Conservation (phyloP, 2,888 invertebrate genomes). For the Oxycera nigricornis region DNA sequence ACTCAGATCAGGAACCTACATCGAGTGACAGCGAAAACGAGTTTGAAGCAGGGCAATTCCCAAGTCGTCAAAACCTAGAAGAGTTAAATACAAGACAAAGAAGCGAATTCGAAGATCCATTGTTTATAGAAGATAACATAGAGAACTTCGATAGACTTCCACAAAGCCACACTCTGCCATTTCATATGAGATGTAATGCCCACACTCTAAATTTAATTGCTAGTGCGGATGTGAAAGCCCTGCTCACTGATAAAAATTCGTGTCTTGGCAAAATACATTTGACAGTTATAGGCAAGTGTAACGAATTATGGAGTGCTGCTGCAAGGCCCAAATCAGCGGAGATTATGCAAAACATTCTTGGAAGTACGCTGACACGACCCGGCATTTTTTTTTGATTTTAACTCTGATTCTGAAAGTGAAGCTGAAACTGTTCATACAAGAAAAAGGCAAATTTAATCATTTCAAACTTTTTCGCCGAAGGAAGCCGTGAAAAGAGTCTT, state of each 20-base stretch:
- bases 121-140: too few species aligned
- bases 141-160: too few species aligned
- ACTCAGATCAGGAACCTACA: background rate
- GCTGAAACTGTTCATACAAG: too few species aligned
- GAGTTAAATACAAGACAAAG: too few species aligned
- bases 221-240: conserved; percentile 31
- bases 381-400: too few species aligned
- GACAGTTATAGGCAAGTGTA: conserved; percentile 38
- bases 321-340: conserved; percentile 41
- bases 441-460: too few species aligned
- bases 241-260: background rate
- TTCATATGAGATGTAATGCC: conserved; percentile 36
- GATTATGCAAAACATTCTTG: conserved; percentile 38
- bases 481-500: too few species aligned
- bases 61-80: background rate
- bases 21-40: background rate
- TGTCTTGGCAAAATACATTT: background rate
- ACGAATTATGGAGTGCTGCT: conserved; percentile 41
- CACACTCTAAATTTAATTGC: conserved; percentile 40
- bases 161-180: conserved; percentile 6
- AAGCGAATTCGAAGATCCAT: too few species aligned
- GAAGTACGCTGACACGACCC: conserved; percentile 27
- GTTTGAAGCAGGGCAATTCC: background rate
- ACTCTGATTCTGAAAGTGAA: too few species aligned
- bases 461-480: too few species aligned